phyloP scores from a whole-genome alignment of 2,888 invertebrate genomes.

The Dryobotodes eremita region DNA sequence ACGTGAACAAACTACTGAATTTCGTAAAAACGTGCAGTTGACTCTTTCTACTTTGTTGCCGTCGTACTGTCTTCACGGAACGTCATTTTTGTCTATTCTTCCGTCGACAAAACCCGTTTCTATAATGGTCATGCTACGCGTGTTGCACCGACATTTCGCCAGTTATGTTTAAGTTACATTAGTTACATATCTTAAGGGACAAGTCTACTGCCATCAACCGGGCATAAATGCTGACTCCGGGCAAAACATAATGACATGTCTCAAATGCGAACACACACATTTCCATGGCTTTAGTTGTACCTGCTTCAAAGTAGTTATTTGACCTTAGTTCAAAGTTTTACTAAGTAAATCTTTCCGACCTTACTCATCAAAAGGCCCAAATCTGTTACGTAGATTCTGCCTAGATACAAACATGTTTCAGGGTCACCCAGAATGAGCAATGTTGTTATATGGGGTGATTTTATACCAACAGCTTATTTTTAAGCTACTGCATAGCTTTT shows the following conservation, averaged over 20 bases:
- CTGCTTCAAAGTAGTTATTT: background rate
- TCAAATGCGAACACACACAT: background rate
- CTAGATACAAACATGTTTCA: conserved; percentile 53
- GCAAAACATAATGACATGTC: background rate
- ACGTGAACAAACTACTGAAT: too few relatives aligned
- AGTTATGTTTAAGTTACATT: background rate
- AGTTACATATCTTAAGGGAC: background rate
- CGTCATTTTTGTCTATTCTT: too few relatives aligned
- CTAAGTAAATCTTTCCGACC: conserved; percentile 41
- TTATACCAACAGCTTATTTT: background rate
- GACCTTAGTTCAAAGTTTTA: conserved; percentile 31
- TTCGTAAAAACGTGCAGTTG: too few relatives aligned
- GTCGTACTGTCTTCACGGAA: too few relatives aligned
- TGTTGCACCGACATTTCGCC: too few relatives aligned
- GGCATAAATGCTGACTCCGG: background rate
- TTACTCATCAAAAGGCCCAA: conserved; percentile 52
- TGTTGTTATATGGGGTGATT: conserved; percentile 40
- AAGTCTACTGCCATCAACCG: background rate
- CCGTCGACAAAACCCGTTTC: too few relatives aligned
- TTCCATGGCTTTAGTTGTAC: too few relatives aligned
- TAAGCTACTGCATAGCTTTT: too few relatives aligned
- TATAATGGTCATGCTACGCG: too few relatives aligned
- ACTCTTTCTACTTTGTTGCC: too few relatives aligned
- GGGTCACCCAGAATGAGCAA: conserved; percentile 52
- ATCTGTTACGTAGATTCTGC: conserved; percentile 45